Evolutionary conservation across 2,888 invertebrate species (phyloP).

Genomic region (Chalcosyrphus nemorum): DNA sequence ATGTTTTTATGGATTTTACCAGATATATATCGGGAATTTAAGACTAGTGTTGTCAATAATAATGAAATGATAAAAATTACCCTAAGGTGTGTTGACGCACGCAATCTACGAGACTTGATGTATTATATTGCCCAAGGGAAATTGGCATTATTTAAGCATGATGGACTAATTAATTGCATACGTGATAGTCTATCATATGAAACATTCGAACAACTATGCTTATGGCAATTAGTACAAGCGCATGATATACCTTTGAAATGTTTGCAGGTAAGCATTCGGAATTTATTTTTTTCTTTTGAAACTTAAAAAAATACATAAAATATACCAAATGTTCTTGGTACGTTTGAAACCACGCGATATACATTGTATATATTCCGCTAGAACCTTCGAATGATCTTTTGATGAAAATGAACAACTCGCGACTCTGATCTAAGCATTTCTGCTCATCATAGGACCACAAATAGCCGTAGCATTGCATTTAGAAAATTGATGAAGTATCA

Average conservation of each 20-base stretch:
- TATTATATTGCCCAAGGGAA: slow-evolving; percentile 95
- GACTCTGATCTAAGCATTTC: too few species aligned
- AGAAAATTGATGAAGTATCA: too few species aligned
- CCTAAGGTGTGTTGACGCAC: slow-evolving; percentile 94
- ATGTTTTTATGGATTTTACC: slow-evolving; percentile 96
- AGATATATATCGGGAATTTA: slow-evolving; percentile 95
- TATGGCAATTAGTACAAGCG: slow-evolving; percentile 97
- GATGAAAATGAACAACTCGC: too few species aligned
- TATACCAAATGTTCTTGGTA: too few species aligned
- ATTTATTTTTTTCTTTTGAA: too few species aligned
- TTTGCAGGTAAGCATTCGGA: slow-evolving; percentile 83
- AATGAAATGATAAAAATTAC: slow-evolving; percentile 93
- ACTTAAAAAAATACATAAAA: too few species aligned
- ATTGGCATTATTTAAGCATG: slow-evolving; percentile 89
- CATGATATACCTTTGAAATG: slow-evolving; percentile 97
- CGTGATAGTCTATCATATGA: slow-evolving; percentile 96
- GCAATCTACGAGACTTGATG: slow-evolving; percentile 94
- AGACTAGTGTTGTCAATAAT: slow-evolving; percentile 93
- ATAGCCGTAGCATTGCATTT: too few species aligned
- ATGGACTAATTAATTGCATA: slow-evolving; percentile 88
- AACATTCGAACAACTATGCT: slow-evolving; percentile 97
- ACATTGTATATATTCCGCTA: too few species aligned
- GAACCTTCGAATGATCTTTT: too few species aligned
- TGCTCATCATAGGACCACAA: too few species aligned
- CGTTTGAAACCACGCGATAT: too few species aligned